Percentiles rank a stretch among this genome's conserved stretches.
Conservation (phyloP, 2,797 vertebrate genomes). For the Peromyscus eremicus region DNA sequence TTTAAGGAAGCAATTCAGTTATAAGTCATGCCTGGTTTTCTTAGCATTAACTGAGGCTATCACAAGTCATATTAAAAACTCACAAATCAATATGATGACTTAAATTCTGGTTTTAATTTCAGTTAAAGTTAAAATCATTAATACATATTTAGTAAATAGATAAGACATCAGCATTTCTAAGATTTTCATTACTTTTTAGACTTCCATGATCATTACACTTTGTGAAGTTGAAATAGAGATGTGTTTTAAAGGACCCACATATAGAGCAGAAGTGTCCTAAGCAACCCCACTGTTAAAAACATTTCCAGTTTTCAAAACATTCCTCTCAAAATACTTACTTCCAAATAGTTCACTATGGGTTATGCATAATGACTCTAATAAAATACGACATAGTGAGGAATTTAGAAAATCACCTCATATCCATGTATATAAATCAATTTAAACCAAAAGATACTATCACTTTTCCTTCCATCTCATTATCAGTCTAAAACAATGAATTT, state of each 20-base stretch:
- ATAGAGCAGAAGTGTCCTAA: constrained; percentile 15
- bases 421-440: constrained; percentile 59
- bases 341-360: constrained; percentile 27
- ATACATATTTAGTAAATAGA: constrained; percentile 7
- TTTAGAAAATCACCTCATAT: constrained; percentile 50
- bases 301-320: constrained; percentile 57
- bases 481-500: constrained; percentile 61
- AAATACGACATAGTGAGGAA: constrained; percentile 36
- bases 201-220: constrained; percentile 28
- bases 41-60: constrained; percentile 32
- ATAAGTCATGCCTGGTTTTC: background rate
- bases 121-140: constrained; percentile 48
- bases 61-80: constrained; percentile 20
- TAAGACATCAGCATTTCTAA: constrained; percentile 35
- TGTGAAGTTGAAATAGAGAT: background rate
- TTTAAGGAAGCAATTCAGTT: background rate
- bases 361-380: constrained; percentile 52
- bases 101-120: constrained; percentile 55
- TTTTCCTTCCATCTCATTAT: constrained; percentile 1
- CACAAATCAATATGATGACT: constrained; percentile 30
- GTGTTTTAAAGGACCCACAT: background rate
- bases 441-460: constrained; percentile 57
- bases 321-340: constrained; percentile 52
- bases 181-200: constrained; percentile 8
- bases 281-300: constrained; percentile 25